Evolutionary conservation across 2,888 invertebrate species (phyloP), one percentile per base, ranked within the genome.

Genomic region (Leucoma salicis): DNA sequence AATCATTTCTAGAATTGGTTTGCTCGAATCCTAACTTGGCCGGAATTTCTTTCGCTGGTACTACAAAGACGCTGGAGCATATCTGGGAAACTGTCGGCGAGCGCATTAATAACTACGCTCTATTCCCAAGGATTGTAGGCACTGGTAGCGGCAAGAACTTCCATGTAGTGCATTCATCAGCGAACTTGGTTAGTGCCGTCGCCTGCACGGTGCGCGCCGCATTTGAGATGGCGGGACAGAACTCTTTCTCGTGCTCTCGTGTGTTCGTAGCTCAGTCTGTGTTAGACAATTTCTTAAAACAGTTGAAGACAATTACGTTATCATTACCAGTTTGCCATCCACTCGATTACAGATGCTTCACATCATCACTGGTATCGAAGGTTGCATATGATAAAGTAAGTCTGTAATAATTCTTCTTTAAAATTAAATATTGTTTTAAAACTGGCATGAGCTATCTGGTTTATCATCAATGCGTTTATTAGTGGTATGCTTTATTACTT

Each of bases 141-240:
- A 98, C 98, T 85, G 97, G 97, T 78, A 98, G 98, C 31, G 98
- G 98, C 11, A 98, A 98, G 79, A 98, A 99, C 84, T 98, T 94
- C 81, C 98, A 99, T 78, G 96, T 98, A 66, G 91, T 98, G 27
- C 98, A 98, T 82, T 91, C 94, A 0, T 92, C 95, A 3, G 97
- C 97, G 5, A 93, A 97, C 75, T 82, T 93, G 0, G 90, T 92
- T 10, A 91, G 93, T 10, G 97, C 97, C 1, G 92, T 95, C 3
- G 92, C 92, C 34, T 92, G 93, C 18, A 96, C 97, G 0, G 94
- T 96, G 46, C 91, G 94, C 53, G 94, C 96, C 25, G 93, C 97
- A 1, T 98, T 97, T 74, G 98, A 99, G 82, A 98, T 92, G 79
- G 94, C 93, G 64, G 98, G 98, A 3, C 98, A 99, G 78, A 98